phyloP scores from a whole-genome alignment of 2,113 vertebrate species.

The Paramormyrops kingsleyae region DNA sequence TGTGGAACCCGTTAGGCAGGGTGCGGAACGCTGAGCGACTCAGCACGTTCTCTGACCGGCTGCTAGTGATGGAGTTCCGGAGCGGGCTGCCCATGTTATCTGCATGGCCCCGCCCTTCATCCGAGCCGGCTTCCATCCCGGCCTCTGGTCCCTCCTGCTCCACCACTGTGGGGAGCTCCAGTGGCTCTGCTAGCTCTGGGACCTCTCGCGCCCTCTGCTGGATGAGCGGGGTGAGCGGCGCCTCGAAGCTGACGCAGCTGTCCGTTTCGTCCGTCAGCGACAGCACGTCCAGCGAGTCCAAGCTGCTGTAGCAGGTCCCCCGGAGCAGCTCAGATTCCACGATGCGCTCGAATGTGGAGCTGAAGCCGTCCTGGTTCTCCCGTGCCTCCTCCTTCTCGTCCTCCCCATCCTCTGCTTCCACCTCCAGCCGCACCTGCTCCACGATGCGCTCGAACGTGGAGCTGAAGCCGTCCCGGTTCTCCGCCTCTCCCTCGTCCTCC shows the following conservation, averaged over 20 bases:
- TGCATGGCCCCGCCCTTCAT: background rate
- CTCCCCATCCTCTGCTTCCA: conserved; percentile 53
- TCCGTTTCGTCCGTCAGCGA: conserved; percentile 93
- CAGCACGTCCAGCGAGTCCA: conserved; percentile 87
- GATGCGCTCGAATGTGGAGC: conserved; percentile 90
- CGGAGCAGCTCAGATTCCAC: conserved; percentile 89
- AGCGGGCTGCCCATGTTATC: conserved; percentile 74
- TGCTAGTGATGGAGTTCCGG: conserved; percentile 82
- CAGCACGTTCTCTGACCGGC: conserved; percentile 87
- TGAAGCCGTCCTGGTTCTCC: conserved; percentile 88
- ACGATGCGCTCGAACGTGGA: conserved; percentile 72
- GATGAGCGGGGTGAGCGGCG: conserved; percentile 87
- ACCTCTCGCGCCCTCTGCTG: conserved; percentile 85
- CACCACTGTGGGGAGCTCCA: conserved; percentile 66
- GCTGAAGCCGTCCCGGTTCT: conserved; percentile 69
- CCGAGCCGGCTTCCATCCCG: conserved; percentile 41
- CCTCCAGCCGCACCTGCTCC: conserved; percentile 68
- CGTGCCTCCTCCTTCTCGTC: conserved; percentile 61
- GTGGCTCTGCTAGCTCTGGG: conserved; percentile 71
- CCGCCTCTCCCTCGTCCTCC: conserved; percentile 60
- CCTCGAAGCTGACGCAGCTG: conserved; percentile 94
- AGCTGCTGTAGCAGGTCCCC: conserved; percentile 91
- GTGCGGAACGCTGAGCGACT: conserved; percentile 71
- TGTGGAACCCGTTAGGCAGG: conserved; percentile 83
- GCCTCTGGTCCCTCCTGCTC: conserved; percentile 65